Base-by-base conservation (phyloP, 2,113 vertebrate genomes). In the Charina bottae region DNA sequence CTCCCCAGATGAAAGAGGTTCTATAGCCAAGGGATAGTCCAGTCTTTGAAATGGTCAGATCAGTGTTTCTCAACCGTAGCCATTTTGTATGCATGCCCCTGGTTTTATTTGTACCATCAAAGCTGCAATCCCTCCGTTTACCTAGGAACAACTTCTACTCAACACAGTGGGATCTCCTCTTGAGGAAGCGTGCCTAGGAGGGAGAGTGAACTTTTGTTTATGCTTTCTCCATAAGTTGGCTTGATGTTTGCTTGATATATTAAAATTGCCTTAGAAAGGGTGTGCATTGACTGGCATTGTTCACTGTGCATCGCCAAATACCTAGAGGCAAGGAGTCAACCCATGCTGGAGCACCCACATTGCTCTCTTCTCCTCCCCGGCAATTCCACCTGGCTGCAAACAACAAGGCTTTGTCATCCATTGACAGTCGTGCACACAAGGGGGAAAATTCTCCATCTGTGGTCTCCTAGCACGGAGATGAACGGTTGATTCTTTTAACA, bases 371-470 rank as follows among this genome's bases (percentile, higher is more conserved):
- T 58, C 96, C 8, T 93, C 93, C 94, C 93, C 92, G 90, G 91
- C 93, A 95, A 93, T 94, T 96, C 96, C 95, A 95, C 95, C 95
- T 96, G 97, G 96, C 95, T 96, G 92, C 87, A 96, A 93, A 95
- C 94, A 93, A 93, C 91, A 93, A 94, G 92, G 94, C 96, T 96
- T 96, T 97, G 97, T 97, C 97, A 95, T 96, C 93, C 96, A 96
- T 95, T 97, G 97, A 97, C 97, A 97, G 97, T 95, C 89, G 90
- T 59, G 92, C 93, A 92, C 94, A 94, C 95, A 93, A 89, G 94
- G 95, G 78, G 96, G 94, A 94, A 93, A 93, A 83, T 95, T 96
- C 96, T 96, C 97, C 97, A 97, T 97, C 97, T 97, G 97, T 97
- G 96, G 96, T 91, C 94, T 83, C n/a, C 87, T 60, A 96, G 95